phyloP scores from a whole-genome alignment of 2,888 invertebrate species.

The Drosophila multiciliata region DNA sequence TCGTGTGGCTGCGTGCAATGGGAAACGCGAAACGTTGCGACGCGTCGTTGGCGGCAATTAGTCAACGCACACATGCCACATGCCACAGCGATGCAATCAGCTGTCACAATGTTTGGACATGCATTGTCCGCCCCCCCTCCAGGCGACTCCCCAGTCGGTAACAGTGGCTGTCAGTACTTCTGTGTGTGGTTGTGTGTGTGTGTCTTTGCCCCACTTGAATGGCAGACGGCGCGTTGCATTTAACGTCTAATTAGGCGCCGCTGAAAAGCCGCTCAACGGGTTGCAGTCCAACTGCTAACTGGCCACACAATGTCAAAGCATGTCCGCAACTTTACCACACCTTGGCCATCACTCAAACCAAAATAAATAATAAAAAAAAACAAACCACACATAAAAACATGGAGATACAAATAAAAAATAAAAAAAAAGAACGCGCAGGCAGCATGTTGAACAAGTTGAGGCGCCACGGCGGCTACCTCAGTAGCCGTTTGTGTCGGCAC shows the following conservation, averaged over 20 bases:
- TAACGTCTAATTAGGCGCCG: constrained; percentile 76
- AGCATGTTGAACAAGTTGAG: constrained; percentile 57
- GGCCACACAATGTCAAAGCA: constrained; percentile 67
- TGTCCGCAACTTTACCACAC: constrained; percentile 70
- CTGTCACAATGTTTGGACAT: constrained; percentile 71
- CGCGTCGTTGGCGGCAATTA: constrained; percentile 57
- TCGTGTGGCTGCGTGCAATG: constrained; percentile 26
- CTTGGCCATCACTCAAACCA: constrained; percentile 72
- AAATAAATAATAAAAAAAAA: constrained; percentile 19
- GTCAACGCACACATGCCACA: constrained; percentile 38
- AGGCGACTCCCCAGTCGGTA: neutral
- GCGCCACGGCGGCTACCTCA: constrained; percentile 68
- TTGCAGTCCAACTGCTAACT: constrained; percentile 30
- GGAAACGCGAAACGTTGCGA: constrained; percentile 27
- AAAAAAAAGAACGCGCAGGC: constrained; percentile 14
- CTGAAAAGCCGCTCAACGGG: constrained; percentile 72
- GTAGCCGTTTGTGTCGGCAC: constrained; percentile 53
- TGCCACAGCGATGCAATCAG: constrained; percentile 63
- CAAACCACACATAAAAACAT: constrained; percentile 30
- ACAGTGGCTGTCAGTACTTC: constrained; percentile 9
- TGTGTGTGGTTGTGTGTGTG: neutral
- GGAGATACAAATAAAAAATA: constrained; percentile 12
- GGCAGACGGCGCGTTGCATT: constrained; percentile 57
- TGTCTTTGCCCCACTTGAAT: constrained; percentile 45
- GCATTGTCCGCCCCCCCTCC: constrained; percentile 19